phyloP scores from a whole-genome alignment of 2,888 invertebrate genomes.

The Spilarctia lutea region DNA sequence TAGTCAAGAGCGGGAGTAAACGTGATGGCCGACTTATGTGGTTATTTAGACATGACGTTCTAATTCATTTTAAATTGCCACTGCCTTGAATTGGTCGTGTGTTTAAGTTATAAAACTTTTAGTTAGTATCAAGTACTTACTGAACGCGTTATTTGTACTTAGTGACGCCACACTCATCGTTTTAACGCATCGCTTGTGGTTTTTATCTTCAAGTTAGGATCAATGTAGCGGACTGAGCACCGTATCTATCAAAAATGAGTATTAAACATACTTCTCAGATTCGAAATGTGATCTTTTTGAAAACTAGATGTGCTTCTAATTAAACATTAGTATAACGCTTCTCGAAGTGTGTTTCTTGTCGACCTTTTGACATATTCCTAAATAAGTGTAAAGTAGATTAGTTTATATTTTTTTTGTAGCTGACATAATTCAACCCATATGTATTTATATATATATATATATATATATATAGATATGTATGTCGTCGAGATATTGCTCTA shows the following conservation, averaged over 20 bases:
- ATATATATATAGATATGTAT: constrained; percentile 55
- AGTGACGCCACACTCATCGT: constrained; percentile 45
- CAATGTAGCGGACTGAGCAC: background rate
- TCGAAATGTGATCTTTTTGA: constrained; percentile 3
- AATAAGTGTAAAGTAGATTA: constrained; percentile 79
- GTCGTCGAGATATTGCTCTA: constrained; percentile 42
- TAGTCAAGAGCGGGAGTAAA: constrained; percentile 18
- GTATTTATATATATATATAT: constrained; percentile 52
- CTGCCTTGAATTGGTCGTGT: constrained; percentile 47
- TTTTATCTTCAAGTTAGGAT: background rate
- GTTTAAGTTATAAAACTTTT: constrained; percentile 37
- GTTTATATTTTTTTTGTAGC: constrained; percentile 58
- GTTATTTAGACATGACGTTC: constrained; percentile 4
- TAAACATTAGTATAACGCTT: constrained; percentile 38
- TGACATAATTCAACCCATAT: constrained; percentile 49
- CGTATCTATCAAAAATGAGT: background rate
- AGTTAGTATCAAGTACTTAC: constrained; percentile 62
- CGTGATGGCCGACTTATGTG: background rate
- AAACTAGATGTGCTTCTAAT: constrained; percentile 30
- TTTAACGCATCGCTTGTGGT: constrained; percentile 27
- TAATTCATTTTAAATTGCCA: constrained; percentile 33
- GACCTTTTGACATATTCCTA: constrained; percentile 75
- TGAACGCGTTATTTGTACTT: constrained; percentile 55
- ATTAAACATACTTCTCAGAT: background rate
- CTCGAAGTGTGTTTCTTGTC: constrained; percentile 64